These are phyloP conservation scores for Octopus bimaculoides DNA, from an alignment of 1,140 invertebrate genomes.

Conservation along the genomic window DNA sequence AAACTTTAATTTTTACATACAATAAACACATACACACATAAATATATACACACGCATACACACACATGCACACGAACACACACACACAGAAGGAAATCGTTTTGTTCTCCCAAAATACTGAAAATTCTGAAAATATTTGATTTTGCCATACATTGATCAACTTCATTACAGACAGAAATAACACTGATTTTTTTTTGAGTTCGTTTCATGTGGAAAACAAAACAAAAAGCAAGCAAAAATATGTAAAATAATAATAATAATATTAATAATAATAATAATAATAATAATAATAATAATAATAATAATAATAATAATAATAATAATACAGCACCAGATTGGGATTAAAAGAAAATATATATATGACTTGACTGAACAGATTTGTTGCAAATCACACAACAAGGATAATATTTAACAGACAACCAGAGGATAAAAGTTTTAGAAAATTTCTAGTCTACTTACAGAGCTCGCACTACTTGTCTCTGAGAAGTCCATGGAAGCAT, in stretches of 20 bases:
- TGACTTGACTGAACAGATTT: not conserved
- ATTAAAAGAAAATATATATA: not conserved
- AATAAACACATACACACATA: not conserved
- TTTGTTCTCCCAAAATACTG: no score
- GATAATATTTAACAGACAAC: constrained; percentile 7
- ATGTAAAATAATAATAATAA: no score
- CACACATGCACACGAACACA: not conserved
- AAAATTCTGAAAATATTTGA: no score
- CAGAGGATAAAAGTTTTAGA: constrained; percentile 1
- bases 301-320: constrained; percentile 8
- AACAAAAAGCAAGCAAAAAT: no score
- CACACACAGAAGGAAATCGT: not conserved
- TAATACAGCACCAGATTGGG: constrained; percentile 2
- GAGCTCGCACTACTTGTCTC: constrained; percentile 8
- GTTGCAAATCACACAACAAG: constrained; percentile 3
- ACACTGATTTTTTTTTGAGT: no score
- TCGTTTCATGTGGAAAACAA: no score
- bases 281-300: constrained; percentile 2
- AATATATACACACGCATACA: not conserved
- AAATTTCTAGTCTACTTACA: constrained; percentile 8
- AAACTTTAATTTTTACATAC: no score
- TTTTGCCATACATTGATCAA: no score
- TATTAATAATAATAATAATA: not conserved
- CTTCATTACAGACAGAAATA: no score
- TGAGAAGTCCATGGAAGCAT: constrained; percentile 7